These are phyloP conservation scores for Poicephalus meyeri DNA, from an alignment of 2,113 vertebrate species.

Conservation along the genomic window DNA sequence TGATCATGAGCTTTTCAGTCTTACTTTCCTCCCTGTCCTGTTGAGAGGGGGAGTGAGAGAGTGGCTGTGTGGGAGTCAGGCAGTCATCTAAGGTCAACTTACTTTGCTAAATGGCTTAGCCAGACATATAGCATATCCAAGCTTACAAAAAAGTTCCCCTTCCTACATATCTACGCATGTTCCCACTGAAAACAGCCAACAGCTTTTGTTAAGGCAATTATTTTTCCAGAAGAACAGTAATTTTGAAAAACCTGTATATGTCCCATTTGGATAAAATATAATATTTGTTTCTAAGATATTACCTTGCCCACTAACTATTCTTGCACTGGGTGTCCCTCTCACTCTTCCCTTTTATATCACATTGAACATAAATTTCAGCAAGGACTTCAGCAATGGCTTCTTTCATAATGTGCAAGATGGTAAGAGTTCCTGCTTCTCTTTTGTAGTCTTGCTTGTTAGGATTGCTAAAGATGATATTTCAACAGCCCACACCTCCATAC, in stretches of 20 bases:
- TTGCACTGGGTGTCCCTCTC: background rate
- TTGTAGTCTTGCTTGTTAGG: background rate
- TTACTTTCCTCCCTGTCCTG: background rate
- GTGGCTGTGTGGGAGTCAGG: background rate
- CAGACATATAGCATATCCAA: background rate
- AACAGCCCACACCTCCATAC: no score
- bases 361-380: background rate
- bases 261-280: background rate
- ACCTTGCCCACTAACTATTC: background rate
- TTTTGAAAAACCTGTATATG: background rate
- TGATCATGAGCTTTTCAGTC: background rate
- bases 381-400: background rate
- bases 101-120: background rate
- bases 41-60: background rate
- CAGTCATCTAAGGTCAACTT: background rate
- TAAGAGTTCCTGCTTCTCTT: background rate
- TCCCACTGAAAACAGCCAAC: background rate
- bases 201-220: background rate
- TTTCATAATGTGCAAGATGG: background rate
- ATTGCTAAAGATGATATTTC: background rate
- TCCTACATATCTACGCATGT: background rate
- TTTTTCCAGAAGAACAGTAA: background rate
- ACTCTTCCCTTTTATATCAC: background rate
- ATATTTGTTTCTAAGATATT: background rate
- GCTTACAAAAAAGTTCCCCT: background rate